Evolutionary conservation across 2,113 vertebrate species (phyloP).

Genomic region (Laticauda colubrina): DNA sequence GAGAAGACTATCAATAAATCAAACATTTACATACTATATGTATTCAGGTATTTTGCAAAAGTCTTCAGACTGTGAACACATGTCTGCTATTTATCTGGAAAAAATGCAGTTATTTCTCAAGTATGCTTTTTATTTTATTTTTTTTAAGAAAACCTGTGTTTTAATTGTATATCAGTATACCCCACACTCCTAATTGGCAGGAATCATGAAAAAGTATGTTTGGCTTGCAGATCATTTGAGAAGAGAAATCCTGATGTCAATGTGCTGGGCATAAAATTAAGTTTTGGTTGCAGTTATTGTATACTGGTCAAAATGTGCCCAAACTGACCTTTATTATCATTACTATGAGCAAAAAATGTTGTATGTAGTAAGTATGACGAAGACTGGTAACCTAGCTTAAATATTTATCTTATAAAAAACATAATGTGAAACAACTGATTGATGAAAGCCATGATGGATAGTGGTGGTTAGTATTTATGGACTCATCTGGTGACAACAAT

Average conservation of each 20-base stretch:
- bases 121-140: not conserved
- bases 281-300: not conserved
- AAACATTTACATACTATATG: constrained; percentile 1
- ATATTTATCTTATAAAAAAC: not conserved
- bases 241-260: not conserved
- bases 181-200: not conserved
- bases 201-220: not conserved
- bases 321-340: not conserved
- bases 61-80: not conserved
- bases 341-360: not conserved
- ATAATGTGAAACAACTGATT: not conserved
- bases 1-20: constrained; percentile 9
- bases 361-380: not conserved
- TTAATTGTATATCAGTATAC: not conserved
- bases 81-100: not conserved
- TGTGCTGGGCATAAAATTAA: not conserved
- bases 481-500: not conserved
- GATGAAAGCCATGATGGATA: not conserved
- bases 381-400: not conserved
- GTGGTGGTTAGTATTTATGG: not conserved
- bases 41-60: constrained; percentile 5
- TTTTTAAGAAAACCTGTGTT: not conserved
- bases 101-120: not conserved
- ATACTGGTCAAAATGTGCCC: not conserved
- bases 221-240: not conserved